Conservation (phyloP, 2,113 vertebrate species). For the Sphaerodactylus townsendi region DNA sequence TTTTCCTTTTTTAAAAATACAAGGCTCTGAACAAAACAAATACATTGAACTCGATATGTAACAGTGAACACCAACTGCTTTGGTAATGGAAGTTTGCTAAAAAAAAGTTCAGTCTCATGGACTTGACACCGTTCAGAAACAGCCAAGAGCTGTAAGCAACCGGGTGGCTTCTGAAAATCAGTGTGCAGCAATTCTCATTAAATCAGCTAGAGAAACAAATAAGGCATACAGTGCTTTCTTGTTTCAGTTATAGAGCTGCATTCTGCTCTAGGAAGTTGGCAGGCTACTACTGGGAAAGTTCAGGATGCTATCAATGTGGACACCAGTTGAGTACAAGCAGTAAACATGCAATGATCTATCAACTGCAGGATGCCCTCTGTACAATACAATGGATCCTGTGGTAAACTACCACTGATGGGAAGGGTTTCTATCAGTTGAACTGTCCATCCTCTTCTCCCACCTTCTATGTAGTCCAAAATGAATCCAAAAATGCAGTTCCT, state of each 20-base stretch:
- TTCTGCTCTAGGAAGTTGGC: not conserved
- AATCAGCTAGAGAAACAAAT: not conserved
- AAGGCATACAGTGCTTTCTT: not conserved
- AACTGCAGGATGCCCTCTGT: not conserved
- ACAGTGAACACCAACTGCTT: fast-evolving
- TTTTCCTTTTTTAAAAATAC: fast-evolving
- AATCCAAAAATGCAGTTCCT: too few species aligned
- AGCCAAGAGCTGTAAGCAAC: not conserved
- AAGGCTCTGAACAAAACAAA: not conserved
- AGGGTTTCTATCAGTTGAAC: too few species aligned
- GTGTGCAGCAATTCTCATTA: slow-evolving; percentile 8
- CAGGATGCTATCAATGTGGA: not conserved
- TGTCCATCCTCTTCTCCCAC: too few species aligned
- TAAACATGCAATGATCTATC: not conserved
- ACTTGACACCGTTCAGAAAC: not conserved
- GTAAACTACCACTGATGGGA: too few species aligned
- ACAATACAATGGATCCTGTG: not conserved
- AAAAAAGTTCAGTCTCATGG: not conserved
- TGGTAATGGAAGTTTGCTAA: not conserved
- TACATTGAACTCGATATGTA: not conserved
- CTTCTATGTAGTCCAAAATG: too few species aligned
- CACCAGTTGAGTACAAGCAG: not conserved
- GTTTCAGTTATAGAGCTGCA: not conserved
- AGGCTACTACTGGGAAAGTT: not conserved
- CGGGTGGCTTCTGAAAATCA: slow-evolving; percentile 30